phyloP scores from a whole-genome alignment of 2,113 vertebrate species.

The Zosterops pallidus region DNA sequence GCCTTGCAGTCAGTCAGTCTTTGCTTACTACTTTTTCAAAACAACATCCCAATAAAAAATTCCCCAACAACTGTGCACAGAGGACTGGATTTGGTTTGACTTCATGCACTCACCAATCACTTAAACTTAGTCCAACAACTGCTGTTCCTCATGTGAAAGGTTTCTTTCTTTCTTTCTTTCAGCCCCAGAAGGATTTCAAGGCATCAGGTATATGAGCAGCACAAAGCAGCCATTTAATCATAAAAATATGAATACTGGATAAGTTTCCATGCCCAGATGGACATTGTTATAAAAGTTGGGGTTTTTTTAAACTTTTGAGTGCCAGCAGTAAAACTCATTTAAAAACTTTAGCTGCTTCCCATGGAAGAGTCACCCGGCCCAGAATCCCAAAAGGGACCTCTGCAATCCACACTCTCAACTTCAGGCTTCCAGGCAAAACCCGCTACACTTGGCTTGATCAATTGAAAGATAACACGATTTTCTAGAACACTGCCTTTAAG shows the following conservation, averaged over 20 bases:
- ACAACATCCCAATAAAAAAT: not conserved
- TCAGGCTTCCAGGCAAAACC: not conserved
- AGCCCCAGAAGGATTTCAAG: not conserved
- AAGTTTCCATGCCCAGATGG: not conserved
- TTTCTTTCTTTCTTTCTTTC: not conserved
- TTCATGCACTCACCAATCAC: not conserved
- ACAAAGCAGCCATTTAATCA: not conserved
- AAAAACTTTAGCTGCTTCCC: not conserved
- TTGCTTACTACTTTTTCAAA: not conserved
- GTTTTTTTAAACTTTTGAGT: not conserved
- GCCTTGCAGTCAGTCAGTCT: not conserved
- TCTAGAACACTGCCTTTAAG: not conserved
- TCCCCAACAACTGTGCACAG: not conserved
- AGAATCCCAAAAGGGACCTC: not conserved
- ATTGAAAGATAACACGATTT: accelerated
- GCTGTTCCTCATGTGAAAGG: not conserved
- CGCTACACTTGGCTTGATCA: not conserved
- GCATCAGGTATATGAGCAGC: not conserved
- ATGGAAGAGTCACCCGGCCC: not conserved
- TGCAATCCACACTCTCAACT: not conserved
- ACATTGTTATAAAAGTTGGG: not conserved
- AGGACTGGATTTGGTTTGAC: not conserved
- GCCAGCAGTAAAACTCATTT: not conserved
- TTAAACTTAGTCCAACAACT: not conserved
- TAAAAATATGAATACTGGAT: not conserved